phyloP scores from a whole-genome alignment of 2,113 vertebrate genomes.

The Cynocephalus volans region DNA sequence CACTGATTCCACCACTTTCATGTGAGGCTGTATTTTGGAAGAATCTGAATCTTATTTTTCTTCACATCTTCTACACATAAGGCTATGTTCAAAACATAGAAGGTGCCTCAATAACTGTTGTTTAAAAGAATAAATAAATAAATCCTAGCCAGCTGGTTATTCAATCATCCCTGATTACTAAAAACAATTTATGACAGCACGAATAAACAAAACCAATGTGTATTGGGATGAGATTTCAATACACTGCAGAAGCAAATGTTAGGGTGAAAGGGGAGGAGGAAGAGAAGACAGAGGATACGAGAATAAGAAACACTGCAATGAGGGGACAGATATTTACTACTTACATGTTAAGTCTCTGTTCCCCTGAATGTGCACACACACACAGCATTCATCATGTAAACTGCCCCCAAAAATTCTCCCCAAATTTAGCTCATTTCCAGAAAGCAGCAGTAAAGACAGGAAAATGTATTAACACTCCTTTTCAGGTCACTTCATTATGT shows the following conservation, averaged over 20 bases:
- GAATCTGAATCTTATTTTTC: background rate
- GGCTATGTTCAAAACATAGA: background rate
- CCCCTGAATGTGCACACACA: background rate
- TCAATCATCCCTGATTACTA: background rate
- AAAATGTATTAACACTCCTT: background rate
- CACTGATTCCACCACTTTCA: background rate
- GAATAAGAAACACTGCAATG: background rate
- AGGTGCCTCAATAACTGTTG: background rate
- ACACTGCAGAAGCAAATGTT: background rate
- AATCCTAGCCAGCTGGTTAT: background rate
- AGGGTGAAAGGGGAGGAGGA: rapidly evolving
- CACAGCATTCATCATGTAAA: background rate
- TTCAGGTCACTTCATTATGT: conserved; percentile 25
- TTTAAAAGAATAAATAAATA: background rate
- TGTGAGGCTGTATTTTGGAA: background rate
- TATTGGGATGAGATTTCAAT: background rate
- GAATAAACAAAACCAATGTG: background rate
- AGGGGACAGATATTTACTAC: background rate
- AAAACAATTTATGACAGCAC: background rate
- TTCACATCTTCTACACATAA: background rate
- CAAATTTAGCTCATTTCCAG: background rate
- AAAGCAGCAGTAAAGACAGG: conserved; percentile 24
- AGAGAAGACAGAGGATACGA: background rate
- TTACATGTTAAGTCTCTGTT: background rate
- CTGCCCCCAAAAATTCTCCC: background rate